Evolutionary conservation across 2,888 invertebrate genomes (phyloP), one percentile per base, ranked within the genome.

Genomic region (Sesamia inferens): DNA sequence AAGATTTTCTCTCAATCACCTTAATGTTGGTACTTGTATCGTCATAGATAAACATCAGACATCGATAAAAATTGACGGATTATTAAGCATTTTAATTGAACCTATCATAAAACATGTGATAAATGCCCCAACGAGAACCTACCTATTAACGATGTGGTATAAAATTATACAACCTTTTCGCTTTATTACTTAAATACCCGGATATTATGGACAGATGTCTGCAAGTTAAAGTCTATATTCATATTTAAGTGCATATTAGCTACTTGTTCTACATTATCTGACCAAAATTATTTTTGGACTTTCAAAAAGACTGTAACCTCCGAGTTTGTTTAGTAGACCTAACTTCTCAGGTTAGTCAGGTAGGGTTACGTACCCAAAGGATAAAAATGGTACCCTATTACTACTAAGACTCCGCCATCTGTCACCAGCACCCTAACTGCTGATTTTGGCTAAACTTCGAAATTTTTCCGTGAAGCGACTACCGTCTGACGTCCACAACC

Each of bases 11-110:
- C 73, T 16, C 48, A 70, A 65, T 71, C 72, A 42, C 19, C 24
- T 62, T 63, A 19, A 63, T 59, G 71, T 84, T 71, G 51, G 42
- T 47, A 31, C 66, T 62, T 67, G 66, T 65, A 68, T 70, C 61
- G 48, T 72, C 58, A 57, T 24, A 68, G 81, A 83, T 82, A 76
- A 79, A 67, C 64, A 83, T 83, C 74, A 11, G 42, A 61, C 24
- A 63, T 65, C 54, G 31, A 71, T 76, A 73, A 74, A 72, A 68
- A 61, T 71, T 79, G 68, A 76, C 72, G 62, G 69, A 71, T 74
- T 65, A 63, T 63, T 72, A 66, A 48, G 59, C 71, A 68, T 67
- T 73, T 80, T 57, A 44, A 78, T 70, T 64, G 11, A 67, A 63
- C 39, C 8, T 57, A 55, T 78, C 68, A 55, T 62, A 11, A 71